These are phyloP conservation scores for Oreochromis grahami DNA, from an alignment of 2,797 vertebrate genomes.

Conservation along the genomic window DNA sequence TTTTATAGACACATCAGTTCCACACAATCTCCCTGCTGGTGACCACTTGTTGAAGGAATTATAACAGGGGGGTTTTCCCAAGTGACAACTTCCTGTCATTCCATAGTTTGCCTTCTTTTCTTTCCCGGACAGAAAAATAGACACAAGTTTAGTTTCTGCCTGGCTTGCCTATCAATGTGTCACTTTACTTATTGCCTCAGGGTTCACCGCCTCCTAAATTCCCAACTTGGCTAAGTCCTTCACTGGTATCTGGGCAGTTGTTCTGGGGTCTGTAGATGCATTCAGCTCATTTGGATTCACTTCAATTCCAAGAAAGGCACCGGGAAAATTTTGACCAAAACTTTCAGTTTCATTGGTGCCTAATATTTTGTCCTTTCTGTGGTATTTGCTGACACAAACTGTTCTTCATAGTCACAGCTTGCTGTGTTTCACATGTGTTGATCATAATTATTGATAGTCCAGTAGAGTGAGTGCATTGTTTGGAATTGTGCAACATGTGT, in stretches of 20 bases:
- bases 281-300: not conserved
- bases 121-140: not conserved
- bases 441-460: not conserved
- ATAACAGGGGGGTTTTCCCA: not conserved
- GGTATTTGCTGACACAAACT: not conserved
- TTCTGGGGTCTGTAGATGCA: not conserved
- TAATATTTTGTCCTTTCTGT: not conserved
- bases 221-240: not conserved
- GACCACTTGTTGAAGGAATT: not conserved
- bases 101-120: not conserved
- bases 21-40: not conserved
- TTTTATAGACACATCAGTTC: not conserved
- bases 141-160: not conserved
- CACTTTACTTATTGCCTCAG: not conserved
- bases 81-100: not conserved
- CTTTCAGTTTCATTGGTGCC: not conserved
- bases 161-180: not conserved
- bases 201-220: not conserved
- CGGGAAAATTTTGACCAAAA: accelerated
- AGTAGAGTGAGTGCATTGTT: not conserved
- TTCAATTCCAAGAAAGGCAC: not conserved
- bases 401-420: not conserved
- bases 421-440: not conserved
- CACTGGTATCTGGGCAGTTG: not conserved
- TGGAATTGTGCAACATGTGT: not conserved